Base-by-base conservation (phyloP, 2,113 vertebrate species). In the Himantopus leucocephalus region DNA sequence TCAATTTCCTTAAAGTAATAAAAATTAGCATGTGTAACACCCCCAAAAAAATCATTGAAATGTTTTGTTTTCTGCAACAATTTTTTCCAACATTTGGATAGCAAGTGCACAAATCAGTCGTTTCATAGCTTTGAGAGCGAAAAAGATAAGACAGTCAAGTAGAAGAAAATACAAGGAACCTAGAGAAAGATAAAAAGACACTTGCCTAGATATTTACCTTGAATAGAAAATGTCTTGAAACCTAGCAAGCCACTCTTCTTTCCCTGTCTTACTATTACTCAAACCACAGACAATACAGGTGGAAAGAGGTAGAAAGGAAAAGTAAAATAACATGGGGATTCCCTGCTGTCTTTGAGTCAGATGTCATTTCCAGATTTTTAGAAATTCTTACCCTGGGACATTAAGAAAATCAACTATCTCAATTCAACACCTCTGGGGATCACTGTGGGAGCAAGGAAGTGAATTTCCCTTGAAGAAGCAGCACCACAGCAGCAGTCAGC, bases 401-500 rank as follows among this genome's bases (percentile, higher is more conserved):
- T 30, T 27, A 41, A 77, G 41, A 53, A 92, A 85, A 76, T 19
- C 0, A 41, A 55, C 16, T 37, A 10, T 55, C 39, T 68, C 27
- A 41, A 45, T 21, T 62, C 50, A 50, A 4, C 9, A 27, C 2
- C 2, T 4, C 10, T 87, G 55, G 26, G 21, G 6, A 83, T 47
- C 26, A 58, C 32, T 59, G 55, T 1, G 15, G 30, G 55, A 93
- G 63, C 23, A 50, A 83, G 8, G 19, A 74, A 50, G 21, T 10
- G 26, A 66, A 63, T 67, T 80, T 78, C 14, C 60, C 64, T 58
- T 59, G 56, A 63, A 81, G 79, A 29, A 88, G 24, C 32, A 74
- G 37, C 60, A 62, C 41, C 0, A 0, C 0, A 2, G 23, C 18
- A 64, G 35, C 17, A 19, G 37, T 15, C 24, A 32, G 39, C 29